Conservation (phyloP, 2,797 vertebrate genomes). For the Varecia variegata region DNA sequence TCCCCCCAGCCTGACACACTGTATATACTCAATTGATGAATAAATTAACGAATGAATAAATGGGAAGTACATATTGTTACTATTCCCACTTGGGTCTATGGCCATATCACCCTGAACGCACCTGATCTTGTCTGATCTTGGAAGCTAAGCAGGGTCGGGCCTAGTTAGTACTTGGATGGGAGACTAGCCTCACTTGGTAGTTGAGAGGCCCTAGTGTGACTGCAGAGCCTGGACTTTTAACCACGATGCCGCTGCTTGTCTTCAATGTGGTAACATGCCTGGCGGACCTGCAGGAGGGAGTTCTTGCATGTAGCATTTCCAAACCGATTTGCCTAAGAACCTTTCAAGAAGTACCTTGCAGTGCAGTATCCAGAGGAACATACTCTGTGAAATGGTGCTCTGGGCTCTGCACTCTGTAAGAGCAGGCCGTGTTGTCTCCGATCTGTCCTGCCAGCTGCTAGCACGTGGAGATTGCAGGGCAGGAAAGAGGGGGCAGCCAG, state of each 20-base stretch:
- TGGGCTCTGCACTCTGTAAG: neutral
- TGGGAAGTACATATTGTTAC: neutral
- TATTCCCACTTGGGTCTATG: neutral
- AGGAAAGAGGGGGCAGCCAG: neutral
- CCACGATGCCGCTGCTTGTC: too few species aligned
- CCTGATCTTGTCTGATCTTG: too few species aligned
- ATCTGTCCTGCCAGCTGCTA: neutral
- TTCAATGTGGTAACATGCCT: neutral
- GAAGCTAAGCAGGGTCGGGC: too few species aligned
- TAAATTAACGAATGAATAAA: neutral
- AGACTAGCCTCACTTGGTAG: neutral
- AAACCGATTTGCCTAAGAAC: neutral
- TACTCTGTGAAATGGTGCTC: neutral
- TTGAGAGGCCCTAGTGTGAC: neutral
- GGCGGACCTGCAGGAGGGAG: neutral
- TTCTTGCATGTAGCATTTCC: neutral
- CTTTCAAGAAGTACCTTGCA: neutral
- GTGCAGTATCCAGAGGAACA: neutral
- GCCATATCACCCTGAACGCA: too few species aligned
- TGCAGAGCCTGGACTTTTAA: neutral
- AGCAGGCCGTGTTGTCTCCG: neutral
- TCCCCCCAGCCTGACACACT: neutral
- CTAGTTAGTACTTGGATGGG: too few species aligned
- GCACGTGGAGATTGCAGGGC: neutral
- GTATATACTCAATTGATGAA: neutral